A percentile compares a stretch with the other conserved stretches of the same genome.
phyloP scores from a whole-genome alignment of 2,113 vertebrate species.

The Meleagris gallopavo region DNA sequence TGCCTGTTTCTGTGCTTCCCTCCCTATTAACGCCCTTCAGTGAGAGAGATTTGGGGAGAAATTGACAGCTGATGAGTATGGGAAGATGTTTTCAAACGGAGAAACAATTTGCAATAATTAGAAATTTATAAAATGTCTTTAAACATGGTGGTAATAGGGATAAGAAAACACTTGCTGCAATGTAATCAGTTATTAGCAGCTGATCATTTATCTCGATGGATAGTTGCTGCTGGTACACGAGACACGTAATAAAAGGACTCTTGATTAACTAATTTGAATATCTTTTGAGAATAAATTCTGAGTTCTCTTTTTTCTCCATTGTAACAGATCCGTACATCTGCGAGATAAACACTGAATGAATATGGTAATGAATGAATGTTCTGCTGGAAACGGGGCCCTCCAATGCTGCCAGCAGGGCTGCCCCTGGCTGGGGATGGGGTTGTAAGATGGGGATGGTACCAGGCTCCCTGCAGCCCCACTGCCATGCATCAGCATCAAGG shows the following conservation, averaged over 20 bases:
- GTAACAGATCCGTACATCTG: slow-evolving; percentile 81
- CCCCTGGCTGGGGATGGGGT: neutral
- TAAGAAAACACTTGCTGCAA: slow-evolving; percentile 78
- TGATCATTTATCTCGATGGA: slow-evolving; percentile 82
- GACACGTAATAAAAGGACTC: slow-evolving; percentile 79
- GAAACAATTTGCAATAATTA: slow-evolving; percentile 83
- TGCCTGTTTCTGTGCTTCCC: neutral
- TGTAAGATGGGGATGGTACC: neutral
- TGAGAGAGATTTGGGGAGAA: slow-evolving; percentile 25
- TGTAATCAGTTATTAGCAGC: slow-evolving; percentile 84
- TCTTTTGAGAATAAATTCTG: slow-evolving; percentile 82
- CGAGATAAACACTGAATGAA: slow-evolving; percentile 62
- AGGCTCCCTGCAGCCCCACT: neutral
- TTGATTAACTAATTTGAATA: slow-evolving; percentile 88
- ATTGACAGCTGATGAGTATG: slow-evolving; percentile 50
- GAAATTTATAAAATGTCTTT: slow-evolving; percentile 82
- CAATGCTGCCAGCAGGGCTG: neutral
- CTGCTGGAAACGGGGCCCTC: slow-evolving; percentile 42
- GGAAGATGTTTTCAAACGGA: slow-evolving; percentile 75
- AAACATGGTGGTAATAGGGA: slow-evolving; percentile 76
- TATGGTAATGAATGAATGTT: slow-evolving; percentile 71
- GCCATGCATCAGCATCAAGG: neutral
- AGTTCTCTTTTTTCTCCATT: slow-evolving; percentile 80
- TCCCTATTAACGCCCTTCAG: neutral
- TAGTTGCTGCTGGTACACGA: slow-evolving; percentile 70